Evolutionary conservation across 2,888 invertebrate species (phyloP), one percentile per base, ranked within the genome.

Genomic region (Caenorhabditis zanzibari): DNA sequence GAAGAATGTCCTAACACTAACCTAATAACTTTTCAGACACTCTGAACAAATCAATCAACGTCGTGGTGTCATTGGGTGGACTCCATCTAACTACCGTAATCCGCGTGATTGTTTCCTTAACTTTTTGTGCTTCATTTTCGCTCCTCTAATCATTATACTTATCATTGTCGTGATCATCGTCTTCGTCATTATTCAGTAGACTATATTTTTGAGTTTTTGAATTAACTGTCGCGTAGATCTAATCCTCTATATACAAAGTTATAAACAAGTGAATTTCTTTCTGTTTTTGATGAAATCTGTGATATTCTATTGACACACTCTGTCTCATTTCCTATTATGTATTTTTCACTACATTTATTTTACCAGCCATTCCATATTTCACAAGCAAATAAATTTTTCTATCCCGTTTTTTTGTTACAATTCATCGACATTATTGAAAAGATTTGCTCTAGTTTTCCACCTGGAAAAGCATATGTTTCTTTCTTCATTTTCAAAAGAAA

Each of bases 81-180:
- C 81, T 2, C 85, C 85, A 10, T 77, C 82, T 19, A 80, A 82
- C 80, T 87, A 77, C 75, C 68, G 79, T 49, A 85, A 81, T 61
- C 80, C 84, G 24, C 71, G 81, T 49, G 82, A 86, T 68, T 87
- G 87, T 82, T 86, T 85, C 73, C 85, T 88, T 75, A 88, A 86
- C 74, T 38, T 88, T 59, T 22, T 88, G 38, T 88, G 80, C 59
- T 88, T 87, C 35, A 71, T 89, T 47, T 69, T 89, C 26, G 86
- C 87, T 35, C 85, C 88, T 12, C 56, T 87, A 38, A 61, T 89
- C 28, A 81, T 89, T 32, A 79, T 87, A 19, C 82, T 83, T 10
- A 85, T 89, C 58, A 85, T 89, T 32, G 66, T 88, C 41, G 85
- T 87, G 4, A 85, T 89, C 47, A 88, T 89, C 64, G 64, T 89